Evolutionary conservation across 2,113 vertebrate genomes (phyloP), one percentile per base, ranked within the genome.

Genomic region (Nestor notabilis): DNA sequence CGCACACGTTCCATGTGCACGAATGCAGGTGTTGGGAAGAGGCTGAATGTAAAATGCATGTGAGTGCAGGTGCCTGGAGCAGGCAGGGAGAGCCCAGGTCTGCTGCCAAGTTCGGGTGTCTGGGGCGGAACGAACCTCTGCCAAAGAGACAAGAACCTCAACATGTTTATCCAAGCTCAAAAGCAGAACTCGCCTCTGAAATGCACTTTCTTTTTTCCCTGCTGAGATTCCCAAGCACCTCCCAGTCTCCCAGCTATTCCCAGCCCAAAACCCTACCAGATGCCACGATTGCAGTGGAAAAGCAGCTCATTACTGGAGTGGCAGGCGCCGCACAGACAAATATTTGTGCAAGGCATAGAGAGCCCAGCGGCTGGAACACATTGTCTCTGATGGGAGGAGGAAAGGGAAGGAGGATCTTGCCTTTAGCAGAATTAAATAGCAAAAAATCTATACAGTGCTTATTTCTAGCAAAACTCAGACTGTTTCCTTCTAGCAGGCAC

Each of bases 321-420:
- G 94, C 94, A 91, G 94, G 96, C 37, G 0, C 87, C 15, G 9
- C 79, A 37, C 86, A 92, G 95, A 84, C 94, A 96, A 97, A 97
- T 96, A 97, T 96, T 97, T 97, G 97, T 92, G 94, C 80, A 95
- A 87, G 81, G 96, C 79, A 79, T 7, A 87, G 46, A 64, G 90
- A 93, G 83, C 75, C 85, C 58, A 31, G 90, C 35, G 92, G n/a
- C 76, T 83, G 85, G 88, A 89, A 69, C 65, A 56, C 81, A 3
- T 4, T 50, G 50, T 78, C 75, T 95, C 44, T 24, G 76, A 4
- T 12, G 76, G 65, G 33, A 94, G 83, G 79, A 66, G 78, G 84
- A 76, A 81, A 55, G 58, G 68, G n/a, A 64, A n/a, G 50, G 61
- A 83, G 65, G 56, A 58, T 44, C 63, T 64, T 83, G 72, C 68